Conservation (phyloP, 1,140 invertebrate species). For the Potamilus streckersoni region DNA sequence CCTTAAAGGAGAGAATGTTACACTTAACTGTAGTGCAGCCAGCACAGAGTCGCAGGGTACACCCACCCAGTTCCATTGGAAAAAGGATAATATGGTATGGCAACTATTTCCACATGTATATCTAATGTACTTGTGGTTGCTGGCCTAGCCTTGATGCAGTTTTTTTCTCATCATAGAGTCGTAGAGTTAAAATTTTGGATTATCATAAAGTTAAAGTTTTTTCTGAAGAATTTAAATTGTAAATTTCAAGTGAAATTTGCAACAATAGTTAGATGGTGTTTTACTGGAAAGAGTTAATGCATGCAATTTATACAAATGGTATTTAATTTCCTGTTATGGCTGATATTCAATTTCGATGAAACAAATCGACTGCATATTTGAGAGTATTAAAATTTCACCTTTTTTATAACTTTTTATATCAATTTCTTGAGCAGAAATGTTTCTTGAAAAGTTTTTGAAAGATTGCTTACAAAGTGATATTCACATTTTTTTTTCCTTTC, state of each 20-base stretch:
- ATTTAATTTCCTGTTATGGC: too few relatives aligned
- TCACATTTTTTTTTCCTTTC: neutral
- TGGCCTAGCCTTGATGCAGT: neutral
- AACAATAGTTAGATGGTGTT: neutral
- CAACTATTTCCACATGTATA: neutral
- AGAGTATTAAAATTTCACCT: too few relatives aligned
- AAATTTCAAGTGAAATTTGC: conserved; percentile 3
- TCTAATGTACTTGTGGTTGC: neutral
- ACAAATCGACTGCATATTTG: too few relatives aligned
- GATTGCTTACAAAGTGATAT: neutral
- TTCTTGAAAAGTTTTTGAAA: neutral
- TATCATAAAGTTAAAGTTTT: neutral
- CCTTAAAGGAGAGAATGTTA: conserved; percentile 86
- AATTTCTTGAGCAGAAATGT: neutral
- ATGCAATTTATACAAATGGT: too few relatives aligned
- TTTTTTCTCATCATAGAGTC: neutral
- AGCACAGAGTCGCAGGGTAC: conserved; percentile 69
- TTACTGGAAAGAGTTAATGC: neutral
- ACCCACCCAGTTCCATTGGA: conserved; percentile 86
- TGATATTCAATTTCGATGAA: too few relatives aligned
- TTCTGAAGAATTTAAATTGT: conserved; percentile 15
- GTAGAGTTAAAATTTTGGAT: neutral
- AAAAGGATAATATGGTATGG: conserved; percentile 84
- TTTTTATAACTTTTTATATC: too few relatives aligned
- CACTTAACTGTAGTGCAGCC: conserved; percentile 82